Evolutionary conservation across 2,113 vertebrate species (phyloP).

Genomic region (Eubucco bourcierii): DNA sequence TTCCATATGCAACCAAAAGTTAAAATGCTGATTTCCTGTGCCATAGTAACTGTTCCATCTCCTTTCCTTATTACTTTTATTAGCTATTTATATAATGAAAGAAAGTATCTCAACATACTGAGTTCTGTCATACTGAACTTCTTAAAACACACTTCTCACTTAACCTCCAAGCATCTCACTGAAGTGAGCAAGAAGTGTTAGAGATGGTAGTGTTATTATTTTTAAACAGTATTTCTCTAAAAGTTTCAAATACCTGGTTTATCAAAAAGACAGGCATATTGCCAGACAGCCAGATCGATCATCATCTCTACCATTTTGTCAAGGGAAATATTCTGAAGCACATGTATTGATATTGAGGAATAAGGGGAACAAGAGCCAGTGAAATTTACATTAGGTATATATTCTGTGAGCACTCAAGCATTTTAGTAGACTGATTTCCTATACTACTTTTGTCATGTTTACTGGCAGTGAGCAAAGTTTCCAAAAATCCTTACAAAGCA

Average conservation of each 20-base stretch:
- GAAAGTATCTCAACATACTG: background rate
- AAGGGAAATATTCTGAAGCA: background rate
- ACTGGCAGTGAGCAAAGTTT: background rate
- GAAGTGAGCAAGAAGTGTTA: background rate
- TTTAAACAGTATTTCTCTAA: background rate
- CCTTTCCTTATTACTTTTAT: background rate
- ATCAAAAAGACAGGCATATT: background rate
- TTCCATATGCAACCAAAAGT: background rate
- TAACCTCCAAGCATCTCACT: background rate
- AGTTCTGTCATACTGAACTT: background rate
- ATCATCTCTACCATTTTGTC: background rate
- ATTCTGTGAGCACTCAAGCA: background rate
- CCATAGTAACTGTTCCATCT: background rate
- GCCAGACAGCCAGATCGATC: background rate
- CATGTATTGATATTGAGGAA: background rate
- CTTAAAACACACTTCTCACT: background rate
- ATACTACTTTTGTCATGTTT: background rate
- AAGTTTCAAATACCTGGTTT: background rate
- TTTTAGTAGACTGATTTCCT: background rate
- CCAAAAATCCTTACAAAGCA: background rate
- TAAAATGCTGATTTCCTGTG: too few species aligned
- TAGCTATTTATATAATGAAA: background rate
- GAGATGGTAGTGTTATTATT: background rate
- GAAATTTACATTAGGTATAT: background rate
- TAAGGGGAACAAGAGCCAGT: background rate